A percentile compares a stretch with the other conserved stretches of the same genome.
phyloP scores from a whole-genome alignment of 2,797 vertebrate genomes.

The Chaetodon trifasciatus region DNA sequence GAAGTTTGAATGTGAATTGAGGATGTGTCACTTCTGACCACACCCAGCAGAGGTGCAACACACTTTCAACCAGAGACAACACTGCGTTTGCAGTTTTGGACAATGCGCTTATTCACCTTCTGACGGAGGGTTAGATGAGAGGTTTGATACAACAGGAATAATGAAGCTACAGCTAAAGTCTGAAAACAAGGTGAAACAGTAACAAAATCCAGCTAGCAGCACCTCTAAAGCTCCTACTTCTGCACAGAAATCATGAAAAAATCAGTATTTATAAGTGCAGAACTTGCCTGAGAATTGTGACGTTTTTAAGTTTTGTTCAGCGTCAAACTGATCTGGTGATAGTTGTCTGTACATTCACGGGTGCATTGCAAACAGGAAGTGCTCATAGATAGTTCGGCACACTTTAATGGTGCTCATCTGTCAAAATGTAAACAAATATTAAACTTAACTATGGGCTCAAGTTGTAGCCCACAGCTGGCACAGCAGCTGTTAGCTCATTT shows the following conservation, averaged over 20 bases:
- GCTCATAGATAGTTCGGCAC: background rate
- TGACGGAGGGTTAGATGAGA: background rate
- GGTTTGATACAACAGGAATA: background rate
- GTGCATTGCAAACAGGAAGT: background rate
- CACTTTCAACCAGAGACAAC: background rate
- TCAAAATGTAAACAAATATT: background rate
- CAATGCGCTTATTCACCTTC: too few species aligned
- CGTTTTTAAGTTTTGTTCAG: background rate
- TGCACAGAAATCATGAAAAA: background rate
- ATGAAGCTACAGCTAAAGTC: background rate
- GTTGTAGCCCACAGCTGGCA: background rate
- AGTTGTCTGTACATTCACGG: too few species aligned
- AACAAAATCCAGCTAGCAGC: too few species aligned
- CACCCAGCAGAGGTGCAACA: constrained; percentile 12
- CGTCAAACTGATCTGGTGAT: background rate
- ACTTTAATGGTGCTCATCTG: background rate
- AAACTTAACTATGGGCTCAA: background rate
- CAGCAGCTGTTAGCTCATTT: background rate
- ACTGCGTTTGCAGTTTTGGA: too few species aligned
- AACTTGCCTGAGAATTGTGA: background rate
- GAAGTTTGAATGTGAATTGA: constrained; percentile 13
- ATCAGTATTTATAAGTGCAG: too few species aligned
- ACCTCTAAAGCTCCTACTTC: background rate
- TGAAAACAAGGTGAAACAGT: background rate
- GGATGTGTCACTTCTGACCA: constrained; percentile 21